Conservation (phyloP, 1,140 invertebrate genomes). For the Tetramorium alpestre region DNA sequence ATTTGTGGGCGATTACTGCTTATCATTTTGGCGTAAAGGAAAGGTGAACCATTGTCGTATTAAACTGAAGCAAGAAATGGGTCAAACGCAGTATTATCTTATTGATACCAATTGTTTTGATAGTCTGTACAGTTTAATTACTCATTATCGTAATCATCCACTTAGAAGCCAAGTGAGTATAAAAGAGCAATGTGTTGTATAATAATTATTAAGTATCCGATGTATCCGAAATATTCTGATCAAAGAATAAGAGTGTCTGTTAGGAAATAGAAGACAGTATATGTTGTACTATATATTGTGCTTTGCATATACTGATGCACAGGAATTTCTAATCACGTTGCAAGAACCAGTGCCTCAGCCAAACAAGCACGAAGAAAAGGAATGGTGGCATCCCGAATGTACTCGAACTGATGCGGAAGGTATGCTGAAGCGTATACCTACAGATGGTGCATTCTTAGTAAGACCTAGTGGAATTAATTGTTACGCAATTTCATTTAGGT, state of each 20-base stretch:
- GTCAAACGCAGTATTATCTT: constrained; percentile 95
- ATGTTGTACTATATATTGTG: neutral
- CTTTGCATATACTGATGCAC: constrained; percentile 41
- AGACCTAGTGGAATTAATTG: constrained; percentile 93
- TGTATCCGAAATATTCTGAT: neutral
- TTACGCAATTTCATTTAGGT: constrained; percentile 98
- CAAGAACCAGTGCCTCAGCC: constrained; percentile 97
- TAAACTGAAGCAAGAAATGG: constrained; percentile 94
- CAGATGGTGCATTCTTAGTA: constrained; percentile 97
- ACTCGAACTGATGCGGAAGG: constrained; percentile 94
- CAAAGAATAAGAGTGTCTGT: neutral
- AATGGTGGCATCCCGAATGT: constrained; percentile 96
- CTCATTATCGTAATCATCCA: constrained; percentile 95
- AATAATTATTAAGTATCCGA: neutral
- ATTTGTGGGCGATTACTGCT: constrained; percentile 97
- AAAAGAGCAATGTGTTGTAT: neutral
- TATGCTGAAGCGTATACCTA: constrained; percentile 92
- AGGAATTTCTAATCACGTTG: constrained; percentile 95
- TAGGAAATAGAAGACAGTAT: neutral
- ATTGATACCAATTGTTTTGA: constrained; percentile 96
- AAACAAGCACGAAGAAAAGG: constrained; percentile 96
- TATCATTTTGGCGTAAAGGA: constrained; percentile 97
- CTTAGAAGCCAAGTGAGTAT: constrained; percentile 89
- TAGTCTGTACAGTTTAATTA: constrained; percentile 96
- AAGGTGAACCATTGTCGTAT: constrained; percentile 97